Percentiles rank a stretch among this genome's conserved stretches.
Conservation (phyloP, 1,140 invertebrate genomes). For the Onthophagus taurus region DNA sequence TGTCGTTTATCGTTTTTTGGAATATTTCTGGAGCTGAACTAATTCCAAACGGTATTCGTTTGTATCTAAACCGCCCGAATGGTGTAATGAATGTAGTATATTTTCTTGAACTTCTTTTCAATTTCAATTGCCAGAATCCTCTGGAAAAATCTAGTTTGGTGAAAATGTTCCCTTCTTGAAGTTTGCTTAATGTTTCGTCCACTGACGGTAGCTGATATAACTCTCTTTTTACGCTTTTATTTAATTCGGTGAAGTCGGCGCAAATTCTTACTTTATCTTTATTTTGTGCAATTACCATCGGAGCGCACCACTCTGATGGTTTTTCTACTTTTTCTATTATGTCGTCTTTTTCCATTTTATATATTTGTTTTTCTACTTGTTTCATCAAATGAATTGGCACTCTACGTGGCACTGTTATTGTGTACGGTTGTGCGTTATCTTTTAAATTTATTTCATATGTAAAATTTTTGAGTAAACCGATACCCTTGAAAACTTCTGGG, state of each 20-base stretch:
- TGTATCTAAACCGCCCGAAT: slow-evolving; percentile 32
- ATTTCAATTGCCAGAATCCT: slow-evolving; percentile 34
- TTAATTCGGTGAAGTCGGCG: too few relatives aligned
- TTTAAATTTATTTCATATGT: too few relatives aligned
- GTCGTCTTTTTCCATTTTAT: too few relatives aligned
- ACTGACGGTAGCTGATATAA: not conserved
- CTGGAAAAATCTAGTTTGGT: slow-evolving; percentile 28
- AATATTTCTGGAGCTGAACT: slow-evolving; percentile 23
- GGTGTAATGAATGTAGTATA: slow-evolving; percentile 36
- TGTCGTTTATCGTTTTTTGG: slow-evolving; percentile 6
- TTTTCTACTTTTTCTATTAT: too few relatives aligned
- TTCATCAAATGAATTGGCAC: too few relatives aligned
- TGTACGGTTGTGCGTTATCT: too few relatives aligned
- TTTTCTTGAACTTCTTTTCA: slow-evolving; percentile 27
- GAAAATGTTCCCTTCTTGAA: slow-evolving; percentile 26
- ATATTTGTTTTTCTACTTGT: too few relatives aligned
- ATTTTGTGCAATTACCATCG: not conserved
- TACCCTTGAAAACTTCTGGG: too few relatives aligned
- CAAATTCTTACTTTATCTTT: not conserved
- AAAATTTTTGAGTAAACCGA: too few relatives aligned
- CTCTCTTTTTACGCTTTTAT: too few relatives aligned
- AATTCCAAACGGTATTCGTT: slow-evolving; percentile 34
- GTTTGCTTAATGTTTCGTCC: slow-evolving; percentile 11
- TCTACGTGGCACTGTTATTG: too few relatives aligned
- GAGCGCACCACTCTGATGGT: slow-evolving; percentile 12